Evolutionary conservation across 1,140 invertebrate genomes (phyloP), one percentile per base, ranked within the genome.

Genomic region (Drosophila cardini): DNA sequence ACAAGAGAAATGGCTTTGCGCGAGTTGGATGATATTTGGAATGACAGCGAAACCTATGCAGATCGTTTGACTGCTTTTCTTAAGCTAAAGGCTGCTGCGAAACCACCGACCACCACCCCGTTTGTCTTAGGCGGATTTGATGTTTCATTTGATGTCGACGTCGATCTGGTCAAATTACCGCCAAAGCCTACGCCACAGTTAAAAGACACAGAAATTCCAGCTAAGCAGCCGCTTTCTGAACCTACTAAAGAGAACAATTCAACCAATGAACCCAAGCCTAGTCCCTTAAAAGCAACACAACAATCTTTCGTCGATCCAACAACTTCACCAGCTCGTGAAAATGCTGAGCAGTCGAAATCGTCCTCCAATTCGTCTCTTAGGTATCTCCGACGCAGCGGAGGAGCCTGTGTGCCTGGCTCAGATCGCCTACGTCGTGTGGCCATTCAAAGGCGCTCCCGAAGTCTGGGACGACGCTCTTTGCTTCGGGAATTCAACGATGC

Each of bases 361-460:
- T 2, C 26, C 9, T 5, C 13, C 2, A 48, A 43, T 3, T 52
- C 52, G 0, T 53, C 69, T 0, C 36, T 11, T 0, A 58, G 18
- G 15, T 58, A 21, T 1, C 0, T 30, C 4, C 26, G 45, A 2
- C 76, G 71, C 13, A 78, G 73, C 16, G 70, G 62, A n/a, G 45
- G 63, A 7, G 1, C 15, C 15, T 10, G 15, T n/a, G 65, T 86
- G 10, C 68, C 83, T 1, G 61, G 69, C 3, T 83, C 80, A 0
- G 83, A 87, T 62, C 71, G 72, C 4, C 46, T 87, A 11, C 83
- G 83, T 2, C 83, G 83, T 0, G 73, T 68, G 38, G 83, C 83
- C 13, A 75, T 87, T n/a, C 76, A 60, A 0, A 45, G 83, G 21
- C 76, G 72, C 0, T 89, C 83, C 3, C 80, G 72, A 6, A 80